phyloP scores from a whole-genome alignment of 1,140 invertebrate genomes.

The Eubasilissa regina region DNA sequence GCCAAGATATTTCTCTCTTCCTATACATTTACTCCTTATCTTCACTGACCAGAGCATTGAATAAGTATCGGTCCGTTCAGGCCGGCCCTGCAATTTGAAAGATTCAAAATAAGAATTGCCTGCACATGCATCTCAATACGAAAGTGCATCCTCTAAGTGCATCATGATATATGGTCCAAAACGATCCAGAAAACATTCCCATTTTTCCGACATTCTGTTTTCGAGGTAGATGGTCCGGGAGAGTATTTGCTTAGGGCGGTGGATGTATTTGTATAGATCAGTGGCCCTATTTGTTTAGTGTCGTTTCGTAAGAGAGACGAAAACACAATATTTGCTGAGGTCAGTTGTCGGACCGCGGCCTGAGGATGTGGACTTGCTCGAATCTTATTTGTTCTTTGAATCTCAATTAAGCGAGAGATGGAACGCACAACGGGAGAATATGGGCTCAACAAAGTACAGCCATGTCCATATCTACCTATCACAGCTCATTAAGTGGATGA shows the following conservation, averaged over 20 bases:
- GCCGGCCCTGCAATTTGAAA: slow-evolving; percentile 14
- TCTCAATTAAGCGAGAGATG: slow-evolving; percentile 22
- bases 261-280: slow-evolving; percentile 34
- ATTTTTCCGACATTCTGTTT: slow-evolving; percentile 23
- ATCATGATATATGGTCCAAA: slow-evolving; percentile 36
- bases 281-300: slow-evolving; percentile 24
- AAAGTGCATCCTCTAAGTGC: slow-evolving; percentile 33
- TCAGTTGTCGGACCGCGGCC: background rate
- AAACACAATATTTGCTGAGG: slow-evolving; percentile 37
- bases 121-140: slow-evolving; percentile 35
- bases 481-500: too few relatives aligned
- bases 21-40: slow-evolving; percentile 20
- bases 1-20: too few relatives aligned
- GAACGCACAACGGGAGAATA: background rate
- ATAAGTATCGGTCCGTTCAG: background rate
- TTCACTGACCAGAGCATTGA: background rate
- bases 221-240: background rate
- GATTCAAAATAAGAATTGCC: slow-evolving; percentile 39
- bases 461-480: too few relatives aligned
- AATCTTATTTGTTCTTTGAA: slow-evolving; percentile 23
- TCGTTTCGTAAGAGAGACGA: slow-evolving; percentile 30
- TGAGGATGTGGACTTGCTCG: background rate
- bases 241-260: slow-evolving; percentile 29
- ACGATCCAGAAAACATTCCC: slow-evolving; percentile 16
- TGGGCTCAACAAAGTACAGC: too few relatives aligned